Conservation (phyloP, 2,113 vertebrate genomes). For the Syrmaticus mikado region DNA sequence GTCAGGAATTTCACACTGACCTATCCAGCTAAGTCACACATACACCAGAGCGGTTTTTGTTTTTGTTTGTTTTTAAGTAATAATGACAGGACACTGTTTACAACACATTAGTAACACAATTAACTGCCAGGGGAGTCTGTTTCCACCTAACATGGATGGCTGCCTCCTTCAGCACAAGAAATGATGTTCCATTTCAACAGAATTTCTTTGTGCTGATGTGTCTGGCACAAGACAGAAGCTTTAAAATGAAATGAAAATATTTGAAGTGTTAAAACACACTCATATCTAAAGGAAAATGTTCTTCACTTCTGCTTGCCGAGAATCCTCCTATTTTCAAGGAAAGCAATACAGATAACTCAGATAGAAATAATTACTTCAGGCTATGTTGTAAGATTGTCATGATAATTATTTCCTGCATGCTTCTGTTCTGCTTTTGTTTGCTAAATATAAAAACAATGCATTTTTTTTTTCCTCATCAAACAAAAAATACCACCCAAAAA, state of each 20-base stretch:
- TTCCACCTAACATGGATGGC: neutral
- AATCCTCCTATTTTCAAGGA: conserved; percentile 15
- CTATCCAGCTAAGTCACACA: conserved; percentile 27
- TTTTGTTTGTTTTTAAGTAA: conserved; percentile 18
- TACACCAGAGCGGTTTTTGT: neutral
- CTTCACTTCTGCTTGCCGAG: neutral
- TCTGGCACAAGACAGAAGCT: neutral
- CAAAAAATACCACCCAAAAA: neutral
- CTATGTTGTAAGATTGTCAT: conserved; percentile 32
- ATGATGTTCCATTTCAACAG: neutral
- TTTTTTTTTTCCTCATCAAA: neutral
- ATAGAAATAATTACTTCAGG: conserved; percentile 38
- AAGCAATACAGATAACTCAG: conserved; percentile 11
- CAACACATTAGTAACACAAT: conserved; percentile 1
- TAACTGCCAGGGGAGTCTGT: neutral
- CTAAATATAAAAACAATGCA: conserved; percentile 14
- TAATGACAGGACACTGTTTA: conserved; percentile 21
- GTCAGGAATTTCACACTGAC: conserved; percentile 45
- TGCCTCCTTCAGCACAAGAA: neutral
- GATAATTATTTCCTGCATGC: conserved; percentile 58
- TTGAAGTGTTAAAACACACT: neutral
- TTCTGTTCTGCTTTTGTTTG: conserved; percentile 23
- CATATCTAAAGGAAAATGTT: neutral
- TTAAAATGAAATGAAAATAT: neutral
- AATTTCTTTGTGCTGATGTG: neutral